Base-by-base conservation (phyloP, 2,113 vertebrate genomes). In the Oncorhynchus tshawytscha region DNA sequence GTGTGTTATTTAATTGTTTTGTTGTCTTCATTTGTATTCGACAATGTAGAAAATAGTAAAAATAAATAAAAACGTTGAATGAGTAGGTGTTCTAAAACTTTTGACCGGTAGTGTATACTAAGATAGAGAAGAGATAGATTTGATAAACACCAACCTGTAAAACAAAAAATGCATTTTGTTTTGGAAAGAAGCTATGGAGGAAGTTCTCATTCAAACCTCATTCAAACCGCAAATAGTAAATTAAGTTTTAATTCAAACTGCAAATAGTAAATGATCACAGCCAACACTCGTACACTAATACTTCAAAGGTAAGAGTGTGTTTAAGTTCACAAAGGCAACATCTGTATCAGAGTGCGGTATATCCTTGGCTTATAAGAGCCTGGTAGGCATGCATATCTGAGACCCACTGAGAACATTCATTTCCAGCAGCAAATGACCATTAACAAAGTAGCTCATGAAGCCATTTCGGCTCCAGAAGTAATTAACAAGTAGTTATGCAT, bases 401-500 rank as follows among this genome's bases (percentile, higher is more conserved):
- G 81, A 85, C 77, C 84, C 79, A 31, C 49, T 31, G 85, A 60
- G 39, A 80, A 83, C 78, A 81, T 90, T 88, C 9, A 11, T 45
- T 88, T 82, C 78, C 86, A 81, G 81, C 69, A 80, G 81, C 79
- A 77, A 86, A 81, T 90, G 88, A 92, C 90, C 89, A 90, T 91
- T 90, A 85, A 85, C 82, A 88, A 86, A 90, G 82, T 84, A 84
- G 88, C 85, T 86, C 85, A 74, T 85, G 85, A 89, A 86, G 85
- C 88, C 87, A 90, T 86, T 89, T 88, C 88, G 82, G 80, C 79
- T 90, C 86, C 84, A 74, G 67, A 74, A 88, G 80, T 90, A 91
- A 92, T 91, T 90, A 91, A 90, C 87, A 90, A 90, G 85, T 90
- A 86, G 87, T 89, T 89, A 90, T 91, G 88, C 85, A 90, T 84